Evolutionary conservation across 2,888 invertebrate genomes (phyloP), one percentile per base, ranked within the genome.

Genomic region (Scaptomyza flava): DNA sequence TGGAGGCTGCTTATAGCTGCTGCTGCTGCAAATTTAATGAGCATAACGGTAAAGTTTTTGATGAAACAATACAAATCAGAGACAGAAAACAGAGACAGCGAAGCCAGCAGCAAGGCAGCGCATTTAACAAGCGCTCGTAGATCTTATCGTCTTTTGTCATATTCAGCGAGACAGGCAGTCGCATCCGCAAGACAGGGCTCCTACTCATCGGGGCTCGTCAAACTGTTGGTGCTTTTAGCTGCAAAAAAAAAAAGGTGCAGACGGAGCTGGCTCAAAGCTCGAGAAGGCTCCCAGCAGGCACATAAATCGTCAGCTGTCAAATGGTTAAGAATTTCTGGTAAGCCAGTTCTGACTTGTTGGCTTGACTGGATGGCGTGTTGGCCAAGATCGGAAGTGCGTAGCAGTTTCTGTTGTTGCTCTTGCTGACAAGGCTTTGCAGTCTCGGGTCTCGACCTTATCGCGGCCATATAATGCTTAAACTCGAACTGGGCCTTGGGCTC

Each of bases 281-380:
- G 59, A 41, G 59, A 41, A 43, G 66, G 60, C 64, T 67, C 54
- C 53, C 67, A 63, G 63, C 68, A 76, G 75, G 62, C 73, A 81
- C 85, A 86, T 86, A 86, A 86, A 89, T 86, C 85, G 87, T 89
- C 85, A 87, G 82, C 89, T 89, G 85, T 89, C 85, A 85, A 82
- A 88, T 77, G 87, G 83, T 77, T 65, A 85, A 79, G 82, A 82
- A 82, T 81, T 82, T 70, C 51, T 68, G 82, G 52, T 46, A 60
- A 61, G 56, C 45, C 50, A 12, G 45, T 17, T 36, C 34, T n/a
- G 51, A 11, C 7, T 57, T 65, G 38, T 58, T 72, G 74, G 60
- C 56, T 47, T 33, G 20, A 38, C 33, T 31, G 20, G 53, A 34
- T 73, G 74, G 79, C 75, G 69, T 75, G 75, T 62, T 78, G 87